Evolutionary conservation across 1,140 invertebrate genomes (phyloP), one percentile per base, ranked within the genome.

Genomic region (Heliconius hermathena): DNA sequence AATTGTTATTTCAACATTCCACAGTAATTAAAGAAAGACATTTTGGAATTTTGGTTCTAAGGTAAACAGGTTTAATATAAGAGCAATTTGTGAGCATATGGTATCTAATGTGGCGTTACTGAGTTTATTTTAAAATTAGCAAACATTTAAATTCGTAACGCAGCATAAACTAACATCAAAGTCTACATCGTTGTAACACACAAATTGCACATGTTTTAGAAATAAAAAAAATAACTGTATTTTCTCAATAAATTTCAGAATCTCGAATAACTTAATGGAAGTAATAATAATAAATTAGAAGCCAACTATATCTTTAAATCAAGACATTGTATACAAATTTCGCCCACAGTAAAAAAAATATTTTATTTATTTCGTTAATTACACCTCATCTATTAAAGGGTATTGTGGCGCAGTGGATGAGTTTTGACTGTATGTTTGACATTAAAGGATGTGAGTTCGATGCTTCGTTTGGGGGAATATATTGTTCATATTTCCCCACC

Each of bases 131-230:
- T 73, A 60, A 80, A 76, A 76, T 52, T 76, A 73, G 52, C 70
- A 73, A 80, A 76, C 79, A 71, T 76, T 78, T 73, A 73, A 73
- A 78, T 60, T 11, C 20, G 38, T 33, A 80, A 76, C 66, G 71
- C 70, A 76, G 78, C 79, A 57, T 76, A 80, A 80, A 73, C 74
- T 73, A 76, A 80, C 79, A 80, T 80, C 79, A 80, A 80, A 80
- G 79, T 80, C 74, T 29, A 38, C 41, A 22, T 26, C 33, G 33
- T 2, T 41, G 36, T 36, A 33, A 8, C 74, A 80, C 46, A n/a
- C 52, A 54, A 77, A 9, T 29, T 77, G 41, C 33, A 46, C 36
- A 73, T 81, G 72, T 74, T 78, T 72, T 57, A 81, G 73, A 72
- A 81, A 81, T 78, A 66, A 29, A 66, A 66, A 66, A 66, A 66